Evolutionary conservation across 2,797 vertebrate genomes (phyloP), one percentile per base, ranked within the genome.

Genomic region (Podarcis lilfordi): DNA sequence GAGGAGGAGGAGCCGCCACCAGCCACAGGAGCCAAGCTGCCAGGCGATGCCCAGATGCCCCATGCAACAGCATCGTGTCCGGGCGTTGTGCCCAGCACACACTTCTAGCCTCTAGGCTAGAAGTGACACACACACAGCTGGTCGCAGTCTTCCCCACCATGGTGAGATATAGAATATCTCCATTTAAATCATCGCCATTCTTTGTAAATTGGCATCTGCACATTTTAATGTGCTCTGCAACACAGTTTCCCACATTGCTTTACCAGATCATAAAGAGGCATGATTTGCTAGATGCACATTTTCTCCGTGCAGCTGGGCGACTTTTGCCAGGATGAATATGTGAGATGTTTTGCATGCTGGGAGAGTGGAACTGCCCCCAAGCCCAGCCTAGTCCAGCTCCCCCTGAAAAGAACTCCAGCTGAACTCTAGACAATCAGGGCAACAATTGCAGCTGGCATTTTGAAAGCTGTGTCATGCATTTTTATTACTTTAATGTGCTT

Each of bases 251-350:
- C 84, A 77, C 69, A 1, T 78, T 91, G 86, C 92, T 76, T 55
- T 91, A 0, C 0, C 84, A 82, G 71, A 88, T 92, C 71, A 4
- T 86, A 37, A 68, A 40, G 11, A 75, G 55, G 75, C 74, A 66
- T 91, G 84, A 91, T 88, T 92, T 87, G 88, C 37, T 89, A 87
- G 89, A 82, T 29, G 35, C 4, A 1, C 27, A 64, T 13, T 77
- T 85, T 85, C 74, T 92, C 92, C 85, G 13, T 37, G 69, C 89
- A 76, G 17, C 37, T 85, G 92, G 82, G 25, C 68, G 5, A 69
- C 13, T 64, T 92, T 84, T 92, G 55, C 43, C 72, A 87, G 35
- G 2, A 0, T 35, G 37, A 82, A 87, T 17, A 82, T 11, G n/a
- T 1, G 29, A n/a, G 13, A 71, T 61, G 21, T 0, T 64, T 80